Evolutionary conservation across 1,140 invertebrate species (phyloP), one percentile per base, ranked within the genome.

Genomic region (Solenopsis fugax): DNA sequence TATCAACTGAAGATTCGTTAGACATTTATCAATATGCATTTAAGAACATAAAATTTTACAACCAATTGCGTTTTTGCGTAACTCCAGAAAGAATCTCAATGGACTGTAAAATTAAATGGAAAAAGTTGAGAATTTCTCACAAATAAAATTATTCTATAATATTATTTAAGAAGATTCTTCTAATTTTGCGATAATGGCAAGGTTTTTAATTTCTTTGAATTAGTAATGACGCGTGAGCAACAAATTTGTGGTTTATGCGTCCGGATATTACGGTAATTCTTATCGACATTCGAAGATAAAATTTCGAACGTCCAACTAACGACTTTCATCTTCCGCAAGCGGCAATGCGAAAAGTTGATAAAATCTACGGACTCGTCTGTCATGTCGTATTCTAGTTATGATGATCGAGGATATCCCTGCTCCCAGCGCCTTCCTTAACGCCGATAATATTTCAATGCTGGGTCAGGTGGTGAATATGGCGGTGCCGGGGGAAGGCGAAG

Each of bases 361-460:
- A 85, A 77, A 75, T 75, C 60, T 64, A 78, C 72, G 37, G 41
- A 64, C 45, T 64, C 58, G 73, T 85, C 29, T 34, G 72, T 85
- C 82, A 78, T 41, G 82, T 78, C 81, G 56, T 54, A 85, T 85
- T 77, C 56, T 50, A 45, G 54, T 85, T 85, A 50, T 50, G 82
- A 77, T 78, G 82, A 85, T 85, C 58, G 82, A 85, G 73, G 73
- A 77, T 77, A 78, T 62, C 45, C 48, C 34, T 29, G 29, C 73
- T 85, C 12, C 71, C 58, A 50, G 48, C 45, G n/a, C 29, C 37
- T 78, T 77, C 48, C 50, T 85, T 85, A 85, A 85, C 72, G 82
- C 45, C 50, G 82, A 85, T 85, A 85, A 85, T 85, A 85, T 64
- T 77, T 85, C 82, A 85, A 85, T 72, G 48, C 41, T 45, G 72